Percentiles rank a stretch among this genome's conserved stretches.
phyloP scores from a whole-genome alignment of 2,113 vertebrate species.

The Sula dactylatra region DNA sequence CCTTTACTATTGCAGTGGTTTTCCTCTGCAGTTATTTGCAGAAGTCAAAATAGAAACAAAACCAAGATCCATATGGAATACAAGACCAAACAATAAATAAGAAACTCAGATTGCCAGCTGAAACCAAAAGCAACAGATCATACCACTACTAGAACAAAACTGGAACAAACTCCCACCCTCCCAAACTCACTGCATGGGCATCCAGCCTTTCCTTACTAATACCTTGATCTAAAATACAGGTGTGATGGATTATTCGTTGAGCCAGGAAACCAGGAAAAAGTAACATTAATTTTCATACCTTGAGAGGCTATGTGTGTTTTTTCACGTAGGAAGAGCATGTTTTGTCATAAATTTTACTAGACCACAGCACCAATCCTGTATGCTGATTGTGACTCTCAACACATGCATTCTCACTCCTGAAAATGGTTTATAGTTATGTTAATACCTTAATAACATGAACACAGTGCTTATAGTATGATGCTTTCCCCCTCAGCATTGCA shows the following conservation, averaged over 20 bases:
- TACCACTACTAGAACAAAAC: not conserved
- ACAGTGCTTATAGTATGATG: not conserved
- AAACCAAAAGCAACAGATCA: not conserved
- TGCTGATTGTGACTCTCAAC: not conserved
- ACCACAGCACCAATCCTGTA: not conserved
- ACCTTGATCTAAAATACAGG: not conserved
- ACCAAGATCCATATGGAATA: not conserved
- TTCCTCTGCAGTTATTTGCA: not conserved
- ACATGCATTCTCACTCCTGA: not conserved
- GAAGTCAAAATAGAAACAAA: not conserved
- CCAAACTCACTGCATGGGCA: no score
- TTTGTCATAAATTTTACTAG: not conserved
- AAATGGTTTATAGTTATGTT: not conserved
- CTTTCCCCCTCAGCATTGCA: not conserved
- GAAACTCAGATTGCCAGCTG: not conserved
- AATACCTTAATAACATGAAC: not conserved
- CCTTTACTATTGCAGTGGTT: not conserved
- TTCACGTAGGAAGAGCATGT: fast-evolving
- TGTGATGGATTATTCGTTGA: not conserved
- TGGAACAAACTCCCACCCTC: not conserved
- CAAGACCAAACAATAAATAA: not conserved
- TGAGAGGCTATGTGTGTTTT: not conserved
- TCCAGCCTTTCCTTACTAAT: not conserved
- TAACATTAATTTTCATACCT: not conserved
- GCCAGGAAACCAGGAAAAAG: no score